Base-by-base conservation (phyloP, 35 echinoderm and acorn worm genomes). In the Nesometra sesokonis region DNA sequence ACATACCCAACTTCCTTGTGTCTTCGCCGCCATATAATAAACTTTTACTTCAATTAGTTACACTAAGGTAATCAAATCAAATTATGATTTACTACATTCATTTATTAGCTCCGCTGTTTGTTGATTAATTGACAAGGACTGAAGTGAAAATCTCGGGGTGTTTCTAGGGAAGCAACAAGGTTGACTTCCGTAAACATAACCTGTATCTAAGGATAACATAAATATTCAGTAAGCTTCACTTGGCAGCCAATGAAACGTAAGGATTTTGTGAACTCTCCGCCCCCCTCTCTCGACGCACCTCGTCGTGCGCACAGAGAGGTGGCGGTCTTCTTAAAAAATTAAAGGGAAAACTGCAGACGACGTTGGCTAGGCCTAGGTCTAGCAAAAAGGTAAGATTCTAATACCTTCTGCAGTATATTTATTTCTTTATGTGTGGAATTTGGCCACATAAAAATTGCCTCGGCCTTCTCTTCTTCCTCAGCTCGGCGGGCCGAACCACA, bases 1-100 rank as follows among this genome's bases (percentile, higher is more conserved):
- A 84, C 91, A 88, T 88, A 92, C 91, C 91, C 91, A 92, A 37
- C 86, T 92, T 36, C 88, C 88, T 78, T 89, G 88, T 15, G 88
- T 89, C 3, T 38, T 83, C 32, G 35, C 81, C 34, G 81, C 81
- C 81, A 39, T 83, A 17, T 15, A 43, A 43, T 15, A 4, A 7
- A 7, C 5, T 43, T 43, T 43, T 7, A 43, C 15, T 7, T 43
- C 38, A 43, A 43, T 4, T 43, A 43, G 15, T 43, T n/a, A n/a
- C n/a, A n/a, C n/a, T n/a, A n/a, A n/a, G 38, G 38, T 7, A 43
- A 43, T 43, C 38, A 43, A 7, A 43, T 7, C 4, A 7, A 43
- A 15, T 43, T 43, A 7, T 43, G 15, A 43, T 15, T 43, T 43
- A 43, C n/a, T n/a, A 43, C 38, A 43, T 43, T 15, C 38, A 43